Percentiles rank a stretch among this genome's conserved stretches.
phyloP scores from a whole-genome alignment of 2,888 invertebrate species.

The Nephrotoma flavescens region DNA sequence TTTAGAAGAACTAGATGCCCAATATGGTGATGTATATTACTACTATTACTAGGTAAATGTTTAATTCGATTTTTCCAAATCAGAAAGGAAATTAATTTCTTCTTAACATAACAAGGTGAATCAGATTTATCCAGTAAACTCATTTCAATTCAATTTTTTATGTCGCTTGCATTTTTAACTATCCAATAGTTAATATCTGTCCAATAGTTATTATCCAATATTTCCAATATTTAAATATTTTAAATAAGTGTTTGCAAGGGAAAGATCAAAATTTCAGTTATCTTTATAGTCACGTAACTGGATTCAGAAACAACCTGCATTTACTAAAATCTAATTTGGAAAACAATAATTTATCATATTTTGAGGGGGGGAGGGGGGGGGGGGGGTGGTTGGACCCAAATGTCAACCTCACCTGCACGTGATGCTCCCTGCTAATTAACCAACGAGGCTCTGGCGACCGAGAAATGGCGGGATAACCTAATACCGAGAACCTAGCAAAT shows the following conservation, averaged over 20 bases:
- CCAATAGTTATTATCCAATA: too few species aligned
- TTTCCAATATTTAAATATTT: neutral
- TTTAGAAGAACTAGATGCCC: constrained; percentile 10
- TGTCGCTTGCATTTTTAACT: neutral
- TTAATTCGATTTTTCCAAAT: constrained; percentile 10
- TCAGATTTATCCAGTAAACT: neutral
- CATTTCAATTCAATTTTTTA: constrained; percentile 1
- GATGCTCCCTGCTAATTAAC: too few species aligned
- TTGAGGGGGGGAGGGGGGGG: too few species aligned
- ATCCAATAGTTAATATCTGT: too few species aligned
- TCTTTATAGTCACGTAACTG: neutral
- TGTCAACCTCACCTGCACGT: too few species aligned
- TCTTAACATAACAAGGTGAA: constrained; percentile 4
- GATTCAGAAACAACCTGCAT: neutral
- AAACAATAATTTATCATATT: too few species aligned
- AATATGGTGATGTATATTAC: constrained; percentile 10
- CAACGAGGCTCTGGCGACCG: too few species aligned
- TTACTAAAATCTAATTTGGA: neutral
- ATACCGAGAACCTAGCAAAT: too few species aligned
- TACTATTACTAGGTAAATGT: constrained; percentile 11
- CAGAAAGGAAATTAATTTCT: too few species aligned
- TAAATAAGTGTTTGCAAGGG: neutral
- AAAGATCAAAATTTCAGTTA: neutral
- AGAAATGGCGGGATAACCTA: too few species aligned
- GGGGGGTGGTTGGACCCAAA: too few species aligned